Evolutionary conservation across 1,140 invertebrate genomes (phyloP), one percentile per base, ranked within the genome.

Genomic region (Papilio aristodemus): DNA sequence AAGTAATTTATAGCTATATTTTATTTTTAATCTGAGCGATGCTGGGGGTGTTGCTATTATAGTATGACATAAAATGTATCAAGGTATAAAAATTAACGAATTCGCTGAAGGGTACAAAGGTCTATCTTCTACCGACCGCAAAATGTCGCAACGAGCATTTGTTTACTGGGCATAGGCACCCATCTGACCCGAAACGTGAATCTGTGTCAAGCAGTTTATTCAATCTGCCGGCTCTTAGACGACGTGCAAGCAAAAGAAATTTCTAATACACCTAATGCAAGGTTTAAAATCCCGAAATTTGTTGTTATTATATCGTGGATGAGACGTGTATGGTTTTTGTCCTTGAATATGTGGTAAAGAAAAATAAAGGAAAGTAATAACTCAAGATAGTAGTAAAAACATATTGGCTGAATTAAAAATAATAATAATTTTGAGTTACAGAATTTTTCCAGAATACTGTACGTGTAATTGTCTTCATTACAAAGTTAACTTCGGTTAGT

Each of bases 171-270:
- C 74, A 76, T 80, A 70, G 74, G 79, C 81, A 80, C 81, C 86
- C 81, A 85, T 81, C 81, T 90, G 87, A 87, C 85, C 89, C 87
- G 81, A 90, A 91, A 87, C 81, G 77, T 75, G 83, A 90, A 91
- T 86, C 84, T 90, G 85, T 91, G 89, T 91, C 89, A 91, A 91
- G 89, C 86, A 85, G 89, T 91, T 91, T 91, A 91, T 91, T 91
- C 85, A 91, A 91, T 91, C 87, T 89, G 83, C 71, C 73, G 78
- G 72, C 78, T 76, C 72, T 72, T 76, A 86, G 80, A 80, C 66
- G 75, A n/a, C 22, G 41, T 46, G 41, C 77, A 71, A 41, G 68
- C 70, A 46, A 79, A 79, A 72, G 27, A 69, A 58, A 59, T 57
- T 66, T 67, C 58, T 80, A 66, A 77, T 13, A 14, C 10, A 63